Conservation (phyloP, 2,888 invertebrate genomes). For the Zygogramma bicolorata region DNA sequence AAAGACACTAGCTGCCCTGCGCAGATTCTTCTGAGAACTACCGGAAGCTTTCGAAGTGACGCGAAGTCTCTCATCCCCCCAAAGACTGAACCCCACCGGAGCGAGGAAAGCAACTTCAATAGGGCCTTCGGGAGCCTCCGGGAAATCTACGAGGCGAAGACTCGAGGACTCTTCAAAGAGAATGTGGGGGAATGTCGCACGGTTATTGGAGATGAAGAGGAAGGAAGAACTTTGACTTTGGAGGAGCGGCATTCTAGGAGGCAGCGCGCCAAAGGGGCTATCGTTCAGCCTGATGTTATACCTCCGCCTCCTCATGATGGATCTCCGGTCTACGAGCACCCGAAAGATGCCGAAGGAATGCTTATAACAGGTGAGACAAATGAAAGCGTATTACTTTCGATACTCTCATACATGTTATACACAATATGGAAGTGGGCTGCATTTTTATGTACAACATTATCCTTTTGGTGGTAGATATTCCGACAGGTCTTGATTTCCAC, state of each 20-base stretch:
- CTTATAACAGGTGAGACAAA: constrained; percentile 54
- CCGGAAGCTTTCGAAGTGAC: constrained; percentile 78
- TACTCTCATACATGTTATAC: too few relatives aligned
- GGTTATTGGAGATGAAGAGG: constrained; percentile 69
- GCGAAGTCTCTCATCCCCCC: constrained; percentile 24
- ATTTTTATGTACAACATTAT: too few relatives aligned
- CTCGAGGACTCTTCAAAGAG: constrained; percentile 57
- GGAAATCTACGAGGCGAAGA: constrained; percentile 79
- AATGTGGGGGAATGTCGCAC: constrained; percentile 4
- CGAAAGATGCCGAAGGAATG: constrained; percentile 72
- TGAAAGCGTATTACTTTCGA: too few relatives aligned
- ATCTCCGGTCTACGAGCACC: constrained; percentile 72
- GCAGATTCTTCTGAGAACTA: constrained; percentile 76
- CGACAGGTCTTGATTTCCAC: too few relatives aligned
- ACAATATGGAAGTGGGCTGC: too few relatives aligned
- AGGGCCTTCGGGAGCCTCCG: constrained; percentile 77
- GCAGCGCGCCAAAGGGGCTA: constrained; percentile 71
- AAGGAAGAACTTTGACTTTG: constrained; percentile 75
- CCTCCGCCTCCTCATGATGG: constrained; percentile 73
- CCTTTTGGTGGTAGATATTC: too few relatives aligned
- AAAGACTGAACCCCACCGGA: neutral
- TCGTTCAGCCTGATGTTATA: constrained; percentile 77
- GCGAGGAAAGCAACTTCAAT: constrained; percentile 55
- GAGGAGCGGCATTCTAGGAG: constrained; percentile 81
- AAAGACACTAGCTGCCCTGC: constrained; percentile 69